These are phyloP conservation scores for Sciaenops ocellatus DNA, from an alignment of 2,797 vertebrate genomes.

Conservation along the genomic window DNA sequence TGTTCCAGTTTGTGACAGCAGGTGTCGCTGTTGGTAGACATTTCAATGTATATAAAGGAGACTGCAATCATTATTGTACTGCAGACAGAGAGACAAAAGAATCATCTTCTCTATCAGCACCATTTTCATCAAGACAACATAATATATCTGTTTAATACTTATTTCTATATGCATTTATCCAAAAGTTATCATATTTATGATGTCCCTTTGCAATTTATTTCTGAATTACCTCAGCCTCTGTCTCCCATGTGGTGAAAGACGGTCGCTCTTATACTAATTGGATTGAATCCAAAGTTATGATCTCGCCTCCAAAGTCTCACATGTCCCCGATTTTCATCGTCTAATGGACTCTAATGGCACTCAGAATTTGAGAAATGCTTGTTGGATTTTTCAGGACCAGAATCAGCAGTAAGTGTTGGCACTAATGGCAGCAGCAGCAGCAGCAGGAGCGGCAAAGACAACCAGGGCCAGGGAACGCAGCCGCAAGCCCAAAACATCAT, in stretches of 20 bases:
- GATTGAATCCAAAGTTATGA: constrained; percentile 42
- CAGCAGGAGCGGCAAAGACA: constrained; percentile 3
- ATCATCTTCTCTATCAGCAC: background rate
- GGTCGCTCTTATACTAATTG: constrained; percentile 35
- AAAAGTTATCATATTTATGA: constrained; percentile 12
- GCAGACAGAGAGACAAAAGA: background rate
- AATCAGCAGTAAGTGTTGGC: constrained; percentile 57
- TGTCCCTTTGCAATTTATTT: background rate
- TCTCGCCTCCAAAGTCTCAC: constrained; percentile 51
- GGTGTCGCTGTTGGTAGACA: constrained; percentile 48
- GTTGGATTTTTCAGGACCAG: constrained; percentile 47
- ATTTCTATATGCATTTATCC: background rate
- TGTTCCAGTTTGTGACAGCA: constrained; percentile 29
- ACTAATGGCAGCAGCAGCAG: constrained; percentile 43
- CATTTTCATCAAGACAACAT: background rate
- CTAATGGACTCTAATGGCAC: constrained; percentile 66
- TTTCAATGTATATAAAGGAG: background rate
- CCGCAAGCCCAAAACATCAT: constrained; percentile 54
- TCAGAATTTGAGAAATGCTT: constrained; percentile 61
- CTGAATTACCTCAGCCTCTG: constrained; percentile 12
- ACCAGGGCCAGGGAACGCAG: constrained; percentile 34
- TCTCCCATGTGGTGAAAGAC: constrained; percentile 13
- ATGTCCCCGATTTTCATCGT: constrained; percentile 53
- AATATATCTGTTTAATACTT: background rate
- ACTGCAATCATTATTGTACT: background rate